Conservation (phyloP, 2,888 invertebrate genomes). For the Neoaliturus tenellus region DNA sequence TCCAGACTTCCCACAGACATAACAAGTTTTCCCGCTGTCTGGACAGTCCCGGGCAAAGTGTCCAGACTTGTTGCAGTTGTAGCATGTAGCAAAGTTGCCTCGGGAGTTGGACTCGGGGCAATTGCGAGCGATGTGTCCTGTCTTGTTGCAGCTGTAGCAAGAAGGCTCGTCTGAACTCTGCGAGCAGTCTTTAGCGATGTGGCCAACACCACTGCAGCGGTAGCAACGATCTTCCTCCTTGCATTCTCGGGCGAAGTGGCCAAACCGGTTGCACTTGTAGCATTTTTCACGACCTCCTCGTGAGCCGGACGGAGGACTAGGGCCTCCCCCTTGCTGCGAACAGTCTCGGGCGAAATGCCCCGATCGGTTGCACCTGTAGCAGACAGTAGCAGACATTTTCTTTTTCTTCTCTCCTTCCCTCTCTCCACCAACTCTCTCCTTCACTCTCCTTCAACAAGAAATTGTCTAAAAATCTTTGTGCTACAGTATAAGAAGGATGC, state of each 20-base stretch:
- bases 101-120: slow-evolving; percentile 74
- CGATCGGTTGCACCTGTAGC: slow-evolving; percentile 95
- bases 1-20: slow-evolving; percentile 93
- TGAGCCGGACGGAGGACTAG: slow-evolving; percentile 80
- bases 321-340: slow-evolving; percentile 91
- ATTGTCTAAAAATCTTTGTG: neutral
- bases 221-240: slow-evolving; percentile 89
- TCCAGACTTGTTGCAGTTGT: slow-evolving; percentile 83
- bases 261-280: slow-evolving; percentile 96
- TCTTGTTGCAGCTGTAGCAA: slow-evolving; percentile 82
- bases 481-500: too few species aligned
- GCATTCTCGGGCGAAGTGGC: slow-evolving; percentile 95
- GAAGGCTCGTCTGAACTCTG: slow-evolving; percentile 75
- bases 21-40: slow-evolving; percentile 86
- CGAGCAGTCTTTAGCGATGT: slow-evolving; percentile 95
- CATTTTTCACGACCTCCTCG: slow-evolving; percentile 86
- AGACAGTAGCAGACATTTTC: slow-evolving; percentile 87
- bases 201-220: slow-evolving; percentile 92
- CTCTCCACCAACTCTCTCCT: slow-evolving; percentile 33
- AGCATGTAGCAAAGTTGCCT: slow-evolving; percentile 73
- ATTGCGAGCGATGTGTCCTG: slow-evolving; percentile 82
- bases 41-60: slow-evolving; percentile 82
- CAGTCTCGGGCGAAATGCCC: slow-evolving; percentile 98
- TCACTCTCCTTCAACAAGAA: slow-evolving; percentile 52
- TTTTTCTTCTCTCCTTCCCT: neutral